phyloP scores from a whole-genome alignment of 1,140 invertebrate species.

The Drosophila miranda region DNA sequence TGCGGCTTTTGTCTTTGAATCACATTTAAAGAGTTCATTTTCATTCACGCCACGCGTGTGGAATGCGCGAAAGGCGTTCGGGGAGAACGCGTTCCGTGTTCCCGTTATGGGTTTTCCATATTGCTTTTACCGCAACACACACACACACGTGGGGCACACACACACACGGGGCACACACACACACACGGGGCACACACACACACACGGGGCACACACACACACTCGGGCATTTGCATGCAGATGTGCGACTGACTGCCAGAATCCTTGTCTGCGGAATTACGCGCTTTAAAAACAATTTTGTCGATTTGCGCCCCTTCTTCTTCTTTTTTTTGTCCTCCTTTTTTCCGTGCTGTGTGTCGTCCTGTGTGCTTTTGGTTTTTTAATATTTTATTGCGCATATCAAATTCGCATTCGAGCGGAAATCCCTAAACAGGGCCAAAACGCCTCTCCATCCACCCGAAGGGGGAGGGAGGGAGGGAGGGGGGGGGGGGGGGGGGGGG shows the following conservation, averaged over 20 bases:
- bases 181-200: conserved; percentile 9
- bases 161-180: conserved; percentile 3
- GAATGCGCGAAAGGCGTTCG: conserved; percentile 47
- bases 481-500: too few relatives aligned
- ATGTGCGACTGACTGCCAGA: conserved; percentile 20
- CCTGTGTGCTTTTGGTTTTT: conserved; percentile 48
- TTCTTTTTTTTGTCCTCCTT: too few relatives aligned
- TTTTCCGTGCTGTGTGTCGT: neutral
- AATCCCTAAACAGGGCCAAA: conserved; percentile 75
- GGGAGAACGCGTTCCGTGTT: conserved; percentile 48
- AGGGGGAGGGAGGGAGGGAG: too few relatives aligned
- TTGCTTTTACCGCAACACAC: conserved; percentile 37
- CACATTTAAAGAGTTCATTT: conserved; percentile 75
- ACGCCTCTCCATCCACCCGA: conserved; percentile 28
- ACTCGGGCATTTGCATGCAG: conserved; percentile 31
- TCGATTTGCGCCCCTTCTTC: conserved; percentile 39
- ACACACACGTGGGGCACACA: conserved; percentile 7
- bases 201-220: conserved; percentile 6
- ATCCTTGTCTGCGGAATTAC: conserved; percentile 70
- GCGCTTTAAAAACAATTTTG: conserved; percentile 80
- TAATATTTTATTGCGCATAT: conserved; percentile 80
- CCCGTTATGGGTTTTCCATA: conserved; percentile 35
- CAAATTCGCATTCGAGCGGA: conserved; percentile 78
- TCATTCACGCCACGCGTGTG: conserved; percentile 61
- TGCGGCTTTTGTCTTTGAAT: conserved; percentile 32